Conservation (phyloP, 2,888 invertebrate genomes). For the Diaphora mendica region DNA sequence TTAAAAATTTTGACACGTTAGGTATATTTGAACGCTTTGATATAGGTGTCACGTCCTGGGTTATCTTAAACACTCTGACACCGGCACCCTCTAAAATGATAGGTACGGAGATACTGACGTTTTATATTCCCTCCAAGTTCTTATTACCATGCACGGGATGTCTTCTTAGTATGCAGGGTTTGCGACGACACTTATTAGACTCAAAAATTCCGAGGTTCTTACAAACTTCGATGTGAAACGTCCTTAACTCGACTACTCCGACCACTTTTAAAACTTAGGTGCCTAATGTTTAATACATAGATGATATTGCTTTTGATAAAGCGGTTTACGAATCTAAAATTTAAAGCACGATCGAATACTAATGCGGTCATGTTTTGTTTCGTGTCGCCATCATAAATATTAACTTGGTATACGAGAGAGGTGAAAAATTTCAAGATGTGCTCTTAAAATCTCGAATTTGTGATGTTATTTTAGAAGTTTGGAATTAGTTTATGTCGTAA, state of each 20-base stretch:
- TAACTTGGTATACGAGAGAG: constrained; percentile 68
- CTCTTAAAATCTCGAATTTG: constrained; percentile 44
- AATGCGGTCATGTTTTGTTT: constrained; percentile 79
- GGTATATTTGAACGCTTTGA: constrained; percentile 61
- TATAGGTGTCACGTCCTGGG: constrained; percentile 69
- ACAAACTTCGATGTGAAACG: constrained; percentile 73
- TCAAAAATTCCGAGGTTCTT: constrained; percentile 82
- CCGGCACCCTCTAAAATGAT: constrained; percentile 71
- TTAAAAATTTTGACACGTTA: constrained; percentile 63
- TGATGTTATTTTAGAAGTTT: constrained; percentile 20
- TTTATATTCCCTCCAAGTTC: constrained; percentile 81
- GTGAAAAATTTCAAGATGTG: constrained; percentile 63
- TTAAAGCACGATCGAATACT: constrained; percentile 83
- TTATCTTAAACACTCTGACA: constrained; percentile 71
- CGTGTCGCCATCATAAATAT: constrained; percentile 79
- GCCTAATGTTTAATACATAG: constrained; percentile 84
- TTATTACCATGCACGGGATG: constrained; percentile 79
- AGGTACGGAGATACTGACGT: constrained; percentile 69
- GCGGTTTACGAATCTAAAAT: constrained; percentile 85
- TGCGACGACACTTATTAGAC: constrained; percentile 82
- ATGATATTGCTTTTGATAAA: constrained; percentile 85
- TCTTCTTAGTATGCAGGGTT: constrained; percentile 82
- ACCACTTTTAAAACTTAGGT: constrained; percentile 79
- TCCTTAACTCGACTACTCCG: constrained; percentile 56
- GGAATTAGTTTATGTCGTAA: constrained; percentile 3